phyloP scores from a whole-genome alignment of 2,888 invertebrate genomes.

The Protonemura montana region DNA sequence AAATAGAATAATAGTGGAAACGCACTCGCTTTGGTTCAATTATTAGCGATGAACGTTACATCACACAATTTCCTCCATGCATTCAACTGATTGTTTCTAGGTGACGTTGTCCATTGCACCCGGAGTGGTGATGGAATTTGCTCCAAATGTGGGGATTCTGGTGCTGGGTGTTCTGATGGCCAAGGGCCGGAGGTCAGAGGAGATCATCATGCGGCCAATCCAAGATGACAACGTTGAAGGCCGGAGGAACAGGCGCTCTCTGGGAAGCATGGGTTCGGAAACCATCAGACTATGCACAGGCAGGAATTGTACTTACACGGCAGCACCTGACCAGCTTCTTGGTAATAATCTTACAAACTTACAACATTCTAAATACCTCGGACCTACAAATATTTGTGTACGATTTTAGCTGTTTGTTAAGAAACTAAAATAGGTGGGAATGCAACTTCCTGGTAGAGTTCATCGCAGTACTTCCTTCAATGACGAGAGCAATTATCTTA shows the following conservation, averaged over 20 bases:
- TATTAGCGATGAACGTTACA: too few relatives aligned
- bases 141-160: conserved; percentile 93
- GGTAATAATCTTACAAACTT: too few relatives aligned
- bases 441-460: too few relatives aligned
- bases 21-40: too few relatives aligned
- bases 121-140: conserved; percentile 91
- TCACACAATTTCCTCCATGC: neutral
- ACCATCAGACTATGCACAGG: conserved; percentile 82
- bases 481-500: too few relatives aligned
- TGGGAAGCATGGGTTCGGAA: conserved; percentile 61
- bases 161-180: conserved; percentile 91
- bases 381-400: too few relatives aligned
- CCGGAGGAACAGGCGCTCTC: conserved; percentile 58
- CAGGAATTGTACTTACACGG: conserved; percentile 65
- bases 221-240: conserved; percentile 58
- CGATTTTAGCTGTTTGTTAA: too few relatives aligned
- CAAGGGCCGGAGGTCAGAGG: conserved; percentile 76
- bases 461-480: too few relatives aligned
- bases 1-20: too few relatives aligned
- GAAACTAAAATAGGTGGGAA: too few relatives aligned
- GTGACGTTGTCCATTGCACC: conserved; percentile 85
- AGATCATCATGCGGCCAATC: conserved; percentile 79
- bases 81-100: conserved; percentile 33
- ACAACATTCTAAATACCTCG: too few relatives aligned
- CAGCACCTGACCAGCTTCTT: conserved; percentile 28